Base-by-base conservation (phyloP, 2,888 invertebrate genomes). In the Phengaris alcon region DNA sequence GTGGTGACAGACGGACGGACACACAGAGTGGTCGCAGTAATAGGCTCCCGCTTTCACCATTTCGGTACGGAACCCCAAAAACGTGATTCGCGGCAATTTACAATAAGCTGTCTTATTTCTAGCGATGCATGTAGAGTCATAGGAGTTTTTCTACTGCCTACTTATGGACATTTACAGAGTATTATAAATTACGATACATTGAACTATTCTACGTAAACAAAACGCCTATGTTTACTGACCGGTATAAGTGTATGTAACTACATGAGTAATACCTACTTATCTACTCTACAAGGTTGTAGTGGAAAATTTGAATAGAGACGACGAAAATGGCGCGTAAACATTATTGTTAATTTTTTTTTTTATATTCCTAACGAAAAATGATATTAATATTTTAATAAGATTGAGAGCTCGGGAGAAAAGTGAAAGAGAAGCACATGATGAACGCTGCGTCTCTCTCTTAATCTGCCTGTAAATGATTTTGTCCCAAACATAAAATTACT, bases 261-360 rank as follows among this genome's bases (percentile, higher is more conserved):
- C 22, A 22, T 87, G 88, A 88, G 85, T 88, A 88, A 87, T 86
- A 81, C 82, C 88, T 88, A 88, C 64, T 35, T 89, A 88, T 84
- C 81, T 79, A 82, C 88, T 84, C 80, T 78, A 81, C 78, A 88
- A 88, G 87, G 90, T 84, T 85, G 80, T 78, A 79, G 80, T 83
- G 87, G 88, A 87, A 89, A 88, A 87, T 86, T 87, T 86, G 84
- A 72, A 64, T 64, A 64, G 22, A 64, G 64, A 64, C 8, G 12
- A 44, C 64, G 64, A 64, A 64, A 64, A 64, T 44, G 64, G 64
- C 64, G 64, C 64, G 35, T 64, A 44, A 64, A 64, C 64, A 64
- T 3, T 64, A 35, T 13, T 12, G 6, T 13, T 64, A 64, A 52
- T 59, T 12, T 44, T 35, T 13, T 44, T 64, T 64, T 35, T 0